Evolutionary conservation across 2,888 invertebrate species (phyloP).

Genomic region (Folsomia manolachei): DNA sequence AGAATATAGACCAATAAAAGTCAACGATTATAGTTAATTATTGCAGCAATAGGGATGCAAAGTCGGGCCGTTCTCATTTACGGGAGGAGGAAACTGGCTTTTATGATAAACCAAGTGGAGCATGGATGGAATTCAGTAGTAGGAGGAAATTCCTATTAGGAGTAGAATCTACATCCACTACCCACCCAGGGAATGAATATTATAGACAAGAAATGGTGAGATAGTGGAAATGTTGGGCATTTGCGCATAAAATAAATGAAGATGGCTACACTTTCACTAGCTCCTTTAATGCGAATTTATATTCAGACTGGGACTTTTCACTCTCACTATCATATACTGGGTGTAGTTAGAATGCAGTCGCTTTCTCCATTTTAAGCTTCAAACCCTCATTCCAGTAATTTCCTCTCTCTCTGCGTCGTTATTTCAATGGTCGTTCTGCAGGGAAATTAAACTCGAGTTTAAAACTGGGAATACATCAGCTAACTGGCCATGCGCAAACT

Average conservation of each 20-base stretch:
- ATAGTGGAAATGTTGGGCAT: constrained; percentile 1
- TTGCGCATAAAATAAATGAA: background rate
- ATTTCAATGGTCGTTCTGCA: background rate
- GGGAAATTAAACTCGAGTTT: background rate
- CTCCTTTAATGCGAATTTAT: background rate
- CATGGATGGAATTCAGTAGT: background rate
- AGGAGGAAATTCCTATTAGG: background rate
- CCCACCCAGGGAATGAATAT: background rate
- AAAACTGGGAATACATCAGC: background rate
- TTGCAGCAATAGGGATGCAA: background rate
- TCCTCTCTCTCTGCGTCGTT: background rate
- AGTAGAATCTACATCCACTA: background rate
- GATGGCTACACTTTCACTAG: background rate
- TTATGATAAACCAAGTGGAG: background rate
- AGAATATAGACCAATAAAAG: background rate
- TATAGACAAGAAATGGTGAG: background rate
- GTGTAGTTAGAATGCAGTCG: too few relatives aligned
- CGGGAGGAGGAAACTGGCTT: background rate
- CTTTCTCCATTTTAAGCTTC: too few relatives aligned
- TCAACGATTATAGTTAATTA: constrained; percentile 8
- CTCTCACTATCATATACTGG: too few relatives aligned
- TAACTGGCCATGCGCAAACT: background rate
- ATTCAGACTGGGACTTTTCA: background rate
- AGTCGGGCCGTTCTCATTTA: constrained; percentile 1
- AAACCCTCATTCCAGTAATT: background rate